Evolutionary conservation across 2,888 invertebrate genomes (phyloP).

Genomic region (Linhomoeus sp.): DNA sequence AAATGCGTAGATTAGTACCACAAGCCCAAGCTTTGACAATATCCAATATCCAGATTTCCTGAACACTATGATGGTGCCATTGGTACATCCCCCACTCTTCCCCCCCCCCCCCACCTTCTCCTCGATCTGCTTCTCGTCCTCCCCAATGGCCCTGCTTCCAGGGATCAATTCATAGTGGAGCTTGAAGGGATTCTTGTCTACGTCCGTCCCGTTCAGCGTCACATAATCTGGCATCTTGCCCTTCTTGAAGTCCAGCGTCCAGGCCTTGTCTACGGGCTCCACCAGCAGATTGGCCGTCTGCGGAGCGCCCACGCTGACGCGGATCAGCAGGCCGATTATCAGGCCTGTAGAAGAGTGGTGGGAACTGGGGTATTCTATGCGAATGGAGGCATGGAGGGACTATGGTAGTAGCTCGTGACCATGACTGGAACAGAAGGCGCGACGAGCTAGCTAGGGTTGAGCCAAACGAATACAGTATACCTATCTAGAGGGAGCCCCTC

Average conservation of each 20-base stretch:
- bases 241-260: neutral
- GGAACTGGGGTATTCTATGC: neutral
- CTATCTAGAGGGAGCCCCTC: too few species aligned
- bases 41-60: too few species aligned
- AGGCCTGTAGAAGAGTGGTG: neutral
- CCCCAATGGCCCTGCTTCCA: constrained; percentile 52
- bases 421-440: too few species aligned
- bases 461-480: too few species aligned
- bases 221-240: neutral
- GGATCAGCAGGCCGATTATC: neutral
- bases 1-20: too few species aligned
- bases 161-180: constrained; percentile 29
- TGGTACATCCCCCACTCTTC: too few species aligned
- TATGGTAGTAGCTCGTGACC: neutral
- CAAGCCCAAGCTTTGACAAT: too few species aligned
- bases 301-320: neutral
- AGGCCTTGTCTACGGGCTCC: neutral
- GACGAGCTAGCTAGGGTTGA: too few species aligned
- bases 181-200: constrained; percentile 6
- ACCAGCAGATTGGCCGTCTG: neutral
- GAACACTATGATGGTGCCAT: too few species aligned
- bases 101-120: constrained; percentile 41
- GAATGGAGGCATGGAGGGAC: neutral
- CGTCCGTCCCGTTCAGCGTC: constrained; percentile 2
- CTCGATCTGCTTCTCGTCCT: constrained; percentile 61